Evolutionary conservation across 2,888 invertebrate species (phyloP).

Genomic region (Agrochola lota): DNA sequence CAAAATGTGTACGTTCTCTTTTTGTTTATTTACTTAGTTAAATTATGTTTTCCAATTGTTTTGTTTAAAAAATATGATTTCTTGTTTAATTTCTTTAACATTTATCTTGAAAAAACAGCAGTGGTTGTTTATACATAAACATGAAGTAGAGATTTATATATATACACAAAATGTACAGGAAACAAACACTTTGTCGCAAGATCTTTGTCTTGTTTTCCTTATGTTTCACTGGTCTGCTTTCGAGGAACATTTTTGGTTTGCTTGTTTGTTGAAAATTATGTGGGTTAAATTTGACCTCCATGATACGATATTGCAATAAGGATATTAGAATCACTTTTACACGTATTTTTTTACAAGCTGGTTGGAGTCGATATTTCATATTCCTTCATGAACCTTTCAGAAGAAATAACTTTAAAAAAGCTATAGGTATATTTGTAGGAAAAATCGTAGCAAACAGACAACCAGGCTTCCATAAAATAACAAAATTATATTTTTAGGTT

Average conservation of each 20-base stretch:
- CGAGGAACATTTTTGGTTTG: neutral
- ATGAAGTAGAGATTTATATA: neutral
- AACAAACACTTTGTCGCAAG: slow-evolving; percentile 25
- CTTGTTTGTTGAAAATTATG: slow-evolving; percentile 2
- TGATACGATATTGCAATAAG: neutral
- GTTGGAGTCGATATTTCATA: neutral
- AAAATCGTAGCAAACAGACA: neutral
- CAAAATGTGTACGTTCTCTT: neutral
- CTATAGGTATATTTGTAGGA: neutral
- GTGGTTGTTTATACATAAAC: slow-evolving; percentile 10
- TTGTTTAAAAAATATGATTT: neutral
- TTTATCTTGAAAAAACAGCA: neutral
- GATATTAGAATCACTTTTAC: neutral
- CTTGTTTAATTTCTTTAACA: no score
- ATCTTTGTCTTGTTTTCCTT: slow-evolving; percentile 16
- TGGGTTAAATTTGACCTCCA: neutral
- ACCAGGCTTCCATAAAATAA: neutral
- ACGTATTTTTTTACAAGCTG: no score
- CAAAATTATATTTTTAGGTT: neutral
- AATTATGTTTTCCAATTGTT: neutral
- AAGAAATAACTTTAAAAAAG: neutral
- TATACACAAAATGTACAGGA: slow-evolving; percentile 16
- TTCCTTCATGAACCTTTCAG: neutral
- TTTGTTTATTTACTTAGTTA: neutral
- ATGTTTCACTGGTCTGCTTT: neutral